Percentiles rank a stretch among this genome's conserved stretches.
These are phyloP conservation scores for Hucho hucho DNA, from an alignment of 2,113 vertebrate species.

Conservation along the genomic window DNA sequence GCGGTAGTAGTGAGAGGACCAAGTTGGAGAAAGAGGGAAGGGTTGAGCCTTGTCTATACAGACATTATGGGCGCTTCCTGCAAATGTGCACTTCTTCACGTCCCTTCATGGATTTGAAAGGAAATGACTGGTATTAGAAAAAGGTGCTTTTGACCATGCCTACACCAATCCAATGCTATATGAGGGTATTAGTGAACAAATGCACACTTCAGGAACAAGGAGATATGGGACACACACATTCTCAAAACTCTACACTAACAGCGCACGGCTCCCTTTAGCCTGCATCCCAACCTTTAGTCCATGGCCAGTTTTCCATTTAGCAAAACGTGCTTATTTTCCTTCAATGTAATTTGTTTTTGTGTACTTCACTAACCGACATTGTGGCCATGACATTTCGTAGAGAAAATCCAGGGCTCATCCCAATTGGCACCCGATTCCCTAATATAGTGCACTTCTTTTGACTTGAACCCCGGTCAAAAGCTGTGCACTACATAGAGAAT, in stretches of 20 bases:
- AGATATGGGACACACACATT: slow-evolving; percentile 4
- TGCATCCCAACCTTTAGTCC: neutral
- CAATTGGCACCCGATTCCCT: too few species aligned
- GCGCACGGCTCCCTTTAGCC: neutral
- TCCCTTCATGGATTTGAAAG: slow-evolving; percentile 3
- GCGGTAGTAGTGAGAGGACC: slow-evolving; percentile 67
- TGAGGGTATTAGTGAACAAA: too few species aligned
- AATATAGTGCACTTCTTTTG: too few species aligned
- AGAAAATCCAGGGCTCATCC: slow-evolving; percentile 32
- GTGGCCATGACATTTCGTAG: neutral
- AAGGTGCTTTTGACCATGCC: too few species aligned
- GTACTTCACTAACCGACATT: neutral
- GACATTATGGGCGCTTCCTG: slow-evolving; percentile 18
- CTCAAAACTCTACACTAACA: neutral
- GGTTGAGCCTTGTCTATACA: slow-evolving; percentile 63
- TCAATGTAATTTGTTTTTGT: slow-evolving; percentile 7
- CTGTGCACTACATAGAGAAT: too few species aligned
- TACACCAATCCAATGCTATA: slow-evolving; percentile 28
- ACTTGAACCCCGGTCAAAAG: too few species aligned
- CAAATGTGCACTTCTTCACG: slow-evolving; percentile 14
- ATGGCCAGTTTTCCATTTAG: slow-evolving; percentile 21
- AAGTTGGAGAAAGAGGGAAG: slow-evolving; percentile 15
- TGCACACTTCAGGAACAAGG: too few species aligned
- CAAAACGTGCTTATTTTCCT: slow-evolving; percentile 49
- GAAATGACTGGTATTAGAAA: too few species aligned